phyloP scores from a whole-genome alignment of 1,140 invertebrate genomes.

The Ladona fulva region DNA sequence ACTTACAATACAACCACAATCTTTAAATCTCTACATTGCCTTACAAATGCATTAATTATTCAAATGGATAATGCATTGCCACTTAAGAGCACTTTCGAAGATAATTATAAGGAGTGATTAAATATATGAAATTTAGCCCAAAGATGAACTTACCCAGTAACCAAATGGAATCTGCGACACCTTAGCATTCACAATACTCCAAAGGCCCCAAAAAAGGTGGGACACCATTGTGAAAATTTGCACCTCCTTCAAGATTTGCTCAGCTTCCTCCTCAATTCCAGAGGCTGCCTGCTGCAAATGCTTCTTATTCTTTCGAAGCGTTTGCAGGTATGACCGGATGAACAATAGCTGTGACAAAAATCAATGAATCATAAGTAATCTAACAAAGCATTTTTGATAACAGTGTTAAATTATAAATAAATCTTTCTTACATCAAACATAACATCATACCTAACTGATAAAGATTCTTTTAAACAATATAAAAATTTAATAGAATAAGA shows the following conservation, averaged over 20 bases:
- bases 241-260: constrained; percentile 39
- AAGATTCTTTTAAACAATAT: no score
- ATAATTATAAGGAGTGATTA: no score
- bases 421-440: no score
- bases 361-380: neutral
- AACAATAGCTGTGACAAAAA: constrained; percentile 10
- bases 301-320: neutral
- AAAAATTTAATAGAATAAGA: no score
- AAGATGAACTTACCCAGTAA: constrained; percentile 39
- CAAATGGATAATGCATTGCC: no score
- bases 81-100: no score
- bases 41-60: no score
- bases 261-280: neutral
- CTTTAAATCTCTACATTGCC: no score
- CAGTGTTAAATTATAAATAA: no score
- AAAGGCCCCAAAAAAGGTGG: constrained; percentile 49
- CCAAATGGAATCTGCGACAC: constrained; percentile 48
- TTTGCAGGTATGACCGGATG: constrained; percentile 10
- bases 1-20: no score
- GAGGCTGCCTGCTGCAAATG: neutral
- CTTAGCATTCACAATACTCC: constrained; percentile 44
- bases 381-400: no score
- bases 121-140: neutral
- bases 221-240: constrained; percentile 43
- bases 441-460: no score